Percentiles rank a stretch among this genome's conserved stretches.
These are phyloP conservation scores for Bombylius discolor DNA, from an alignment of 2,888 invertebrate genomes.

Conservation along the genomic window DNA sequence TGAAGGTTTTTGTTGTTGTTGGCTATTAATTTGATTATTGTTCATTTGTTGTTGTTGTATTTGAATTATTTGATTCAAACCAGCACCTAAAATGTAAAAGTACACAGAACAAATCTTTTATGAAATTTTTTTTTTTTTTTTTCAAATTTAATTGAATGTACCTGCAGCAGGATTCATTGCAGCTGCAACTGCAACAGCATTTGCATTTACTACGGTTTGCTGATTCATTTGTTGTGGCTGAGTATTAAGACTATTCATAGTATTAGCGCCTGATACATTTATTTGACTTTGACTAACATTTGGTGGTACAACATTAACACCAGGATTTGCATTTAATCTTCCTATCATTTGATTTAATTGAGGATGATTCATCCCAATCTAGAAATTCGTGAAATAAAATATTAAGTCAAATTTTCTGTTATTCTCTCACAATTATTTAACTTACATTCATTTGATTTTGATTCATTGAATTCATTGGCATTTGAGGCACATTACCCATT, in stretches of 20 bases:
- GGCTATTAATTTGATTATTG: background rate
- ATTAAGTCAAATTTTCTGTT: too few relatives aligned
- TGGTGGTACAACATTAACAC: conserved; percentile 28
- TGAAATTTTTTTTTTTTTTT: background rate
- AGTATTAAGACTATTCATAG: conserved; percentile 5
- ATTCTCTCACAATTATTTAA: background rate
- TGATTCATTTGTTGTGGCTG: conserved; percentile 9
- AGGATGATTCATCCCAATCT: conserved; percentile 31
- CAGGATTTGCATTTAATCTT: conserved; percentile 38
- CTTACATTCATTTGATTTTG: conserved; percentile 26
- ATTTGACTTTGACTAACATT: conserved; percentile 21
- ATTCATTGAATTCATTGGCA: conserved; percentile 27
- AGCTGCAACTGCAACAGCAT: background rate
- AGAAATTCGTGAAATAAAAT: background rate
- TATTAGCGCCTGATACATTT: conserved; percentile 14
- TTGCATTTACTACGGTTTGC: conserved; percentile 23
- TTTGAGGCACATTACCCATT: conserved; percentile 27
- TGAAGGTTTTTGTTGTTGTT: conserved; percentile 18
- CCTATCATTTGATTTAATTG: conserved; percentile 35
- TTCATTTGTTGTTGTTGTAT: background rate
- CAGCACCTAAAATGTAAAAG: conserved; percentile 23
- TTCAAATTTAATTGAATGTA: background rate
- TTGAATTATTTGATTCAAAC: conserved; percentile 1
- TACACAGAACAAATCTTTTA: conserved; percentile 1
- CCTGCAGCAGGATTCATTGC: conserved; percentile 13